A percentile compares a stretch with the other conserved stretches of the same genome.
These are phyloP conservation scores for Phalanger gymnotis DNA, from an alignment of 2,797 vertebrate species.

Conservation along the genomic window DNA sequence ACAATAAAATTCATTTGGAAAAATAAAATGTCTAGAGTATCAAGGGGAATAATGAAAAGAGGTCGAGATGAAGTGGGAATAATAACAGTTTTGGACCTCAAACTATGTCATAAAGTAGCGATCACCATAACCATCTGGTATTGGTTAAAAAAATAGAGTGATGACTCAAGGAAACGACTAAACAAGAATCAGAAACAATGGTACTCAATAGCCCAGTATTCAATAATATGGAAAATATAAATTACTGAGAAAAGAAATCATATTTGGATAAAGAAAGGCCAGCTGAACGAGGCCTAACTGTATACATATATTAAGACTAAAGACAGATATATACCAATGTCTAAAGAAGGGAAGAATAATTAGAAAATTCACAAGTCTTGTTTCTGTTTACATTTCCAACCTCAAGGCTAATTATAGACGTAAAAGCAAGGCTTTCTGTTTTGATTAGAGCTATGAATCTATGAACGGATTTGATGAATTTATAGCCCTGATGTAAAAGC, in stretches of 20 bases:
- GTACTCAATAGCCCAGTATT: background rate
- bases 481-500: background rate
- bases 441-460: background rate
- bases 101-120: background rate
- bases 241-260: background rate
- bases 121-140: background rate
- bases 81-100: background rate
- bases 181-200: background rate
- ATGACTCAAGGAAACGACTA: background rate
- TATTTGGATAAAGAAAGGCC: background rate
- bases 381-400: background rate
- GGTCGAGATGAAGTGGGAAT: background rate
- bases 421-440: constrained; percentile 4
- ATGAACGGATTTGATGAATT: background rate
- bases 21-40: background rate
- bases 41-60: background rate
- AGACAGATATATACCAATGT: background rate
- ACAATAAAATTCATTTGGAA: background rate
- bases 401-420: background rate
- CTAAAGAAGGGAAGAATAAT: background rate
- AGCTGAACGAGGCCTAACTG: background rate
- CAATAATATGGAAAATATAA: background rate
- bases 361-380: background rate
- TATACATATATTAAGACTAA: background rate
- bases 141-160: background rate